These are phyloP conservation scores for Rhyacophila evoluta DNA, from an alignment of 2,888 invertebrate species.

Conservation along the genomic window DNA sequence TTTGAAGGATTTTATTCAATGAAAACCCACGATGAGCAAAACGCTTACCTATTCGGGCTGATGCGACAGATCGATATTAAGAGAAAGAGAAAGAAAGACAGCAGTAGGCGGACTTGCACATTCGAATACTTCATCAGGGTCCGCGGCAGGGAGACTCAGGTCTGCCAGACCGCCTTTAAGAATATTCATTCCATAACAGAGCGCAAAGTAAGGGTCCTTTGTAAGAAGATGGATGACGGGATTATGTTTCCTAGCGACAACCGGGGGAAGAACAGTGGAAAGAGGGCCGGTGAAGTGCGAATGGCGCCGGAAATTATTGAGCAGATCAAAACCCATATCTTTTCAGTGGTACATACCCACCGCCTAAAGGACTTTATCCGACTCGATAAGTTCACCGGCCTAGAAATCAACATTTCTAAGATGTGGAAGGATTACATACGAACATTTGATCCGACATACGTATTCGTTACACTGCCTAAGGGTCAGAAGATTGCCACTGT, in stretches of 20 bases:
- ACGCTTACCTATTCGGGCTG: constrained; percentile 71
- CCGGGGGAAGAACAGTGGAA: constrained; percentile 69
- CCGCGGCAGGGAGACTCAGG: constrained; percentile 70
- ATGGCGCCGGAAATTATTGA: constrained; percentile 66
- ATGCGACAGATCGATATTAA: constrained; percentile 72
- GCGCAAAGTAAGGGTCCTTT: constrained; percentile 70
- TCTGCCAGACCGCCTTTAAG: constrained; percentile 71
- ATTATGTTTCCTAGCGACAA: constrained; percentile 72
- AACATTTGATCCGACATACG: constrained; percentile 69
- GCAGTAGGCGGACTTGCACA: constrained; percentile 69
- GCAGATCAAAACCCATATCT: constrained; percentile 70
- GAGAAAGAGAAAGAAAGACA: constrained; percentile 69
- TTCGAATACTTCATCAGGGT: constrained; percentile 71
- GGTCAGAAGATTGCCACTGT: constrained; percentile 59
- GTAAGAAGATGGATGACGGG: constrained; percentile 72
- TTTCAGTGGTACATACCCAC: constrained; percentile 69
- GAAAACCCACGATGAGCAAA: constrained; percentile 72
- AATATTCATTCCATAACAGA: constrained; percentile 72
- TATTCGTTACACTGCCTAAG: constrained; percentile 67
- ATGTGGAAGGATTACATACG: constrained; percentile 73
- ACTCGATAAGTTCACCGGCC: constrained; percentile 69
- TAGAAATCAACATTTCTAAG: constrained; percentile 71
- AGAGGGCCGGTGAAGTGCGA: constrained; percentile 68
- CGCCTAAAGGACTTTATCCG: constrained; percentile 69
- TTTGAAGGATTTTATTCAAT: constrained; percentile 71